Conservation (phyloP, 2,888 invertebrate genomes). For the Acleris holmiana region DNA sequence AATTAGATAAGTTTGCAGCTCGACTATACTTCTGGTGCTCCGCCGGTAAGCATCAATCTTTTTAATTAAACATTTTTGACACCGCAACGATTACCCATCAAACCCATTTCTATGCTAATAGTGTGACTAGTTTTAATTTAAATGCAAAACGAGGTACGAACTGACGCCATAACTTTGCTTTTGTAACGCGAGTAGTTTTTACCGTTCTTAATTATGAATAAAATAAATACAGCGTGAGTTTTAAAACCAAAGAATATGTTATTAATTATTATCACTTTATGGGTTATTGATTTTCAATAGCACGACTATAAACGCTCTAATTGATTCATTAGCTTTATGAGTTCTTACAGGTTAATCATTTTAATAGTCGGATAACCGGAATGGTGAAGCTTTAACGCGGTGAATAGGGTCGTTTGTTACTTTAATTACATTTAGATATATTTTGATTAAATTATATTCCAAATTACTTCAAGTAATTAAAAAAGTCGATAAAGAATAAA, state of each 20-base stretch:
- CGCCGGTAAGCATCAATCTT: constrained; percentile 83
- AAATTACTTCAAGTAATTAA: neutral
- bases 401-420: constrained; percentile 15
- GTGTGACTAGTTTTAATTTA: constrained; percentile 63
- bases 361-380: constrained; percentile 23
- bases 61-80: constrained; percentile 85
- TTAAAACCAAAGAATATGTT: constrained; percentile 49
- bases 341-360: constrained; percentile 21
- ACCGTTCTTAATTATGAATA: constrained; percentile 39
- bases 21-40: constrained; percentile 81
- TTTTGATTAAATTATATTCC: neutral
- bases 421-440: constrained; percentile 23
- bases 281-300: constrained; percentile 42
- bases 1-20: constrained; percentile 85
- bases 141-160: constrained; percentile 58
- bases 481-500: neutral
- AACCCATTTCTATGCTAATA: constrained; percentile 76
- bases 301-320: constrained; percentile 21
- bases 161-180: constrained; percentile 41
- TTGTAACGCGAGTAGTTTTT: constrained; percentile 28
- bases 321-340: constrained; percentile 27
- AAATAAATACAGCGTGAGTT: constrained; percentile 36
- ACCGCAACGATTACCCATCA: constrained; percentile 80
- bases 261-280: constrained; percentile 53
- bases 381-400: constrained; percentile 2